Percentiles rank a stretch among this genome's conserved stretches.
Evolutionary conservation across 2,888 invertebrate genomes (phyloP).

Genomic region (Lithosia quadra): DNA sequence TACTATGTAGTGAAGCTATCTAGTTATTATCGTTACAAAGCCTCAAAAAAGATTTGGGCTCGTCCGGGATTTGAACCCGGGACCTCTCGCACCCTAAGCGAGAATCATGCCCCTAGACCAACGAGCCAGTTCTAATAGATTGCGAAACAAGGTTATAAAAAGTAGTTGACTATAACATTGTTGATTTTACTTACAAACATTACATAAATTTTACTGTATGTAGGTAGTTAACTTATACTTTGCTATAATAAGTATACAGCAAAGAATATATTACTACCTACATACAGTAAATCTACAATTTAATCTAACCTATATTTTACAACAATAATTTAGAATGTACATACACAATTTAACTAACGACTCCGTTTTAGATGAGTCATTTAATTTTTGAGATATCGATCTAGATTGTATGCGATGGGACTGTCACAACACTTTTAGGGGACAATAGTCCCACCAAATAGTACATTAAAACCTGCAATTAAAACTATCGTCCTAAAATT

Average conservation of each 20-base stretch:
- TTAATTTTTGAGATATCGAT: not conserved
- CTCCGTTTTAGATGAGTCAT: not conserved
- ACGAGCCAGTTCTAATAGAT: conserved; percentile 71
- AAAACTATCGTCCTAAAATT: not conserved
- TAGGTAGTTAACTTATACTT: no score
- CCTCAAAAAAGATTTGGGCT: conserved; percentile 64
- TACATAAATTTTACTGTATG: no score
- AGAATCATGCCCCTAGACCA: conserved; percentile 88
- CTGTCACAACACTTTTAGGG: not conserved
- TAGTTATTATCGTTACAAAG: not conserved
- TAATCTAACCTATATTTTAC: not conserved
- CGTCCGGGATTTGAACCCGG: conserved; percentile 88
- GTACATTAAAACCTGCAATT: not conserved
- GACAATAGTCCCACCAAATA: not conserved
- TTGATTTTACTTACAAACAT: not conserved
- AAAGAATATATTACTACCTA: no score
- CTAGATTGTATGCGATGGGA: not conserved
- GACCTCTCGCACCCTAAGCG: conserved; percentile 88
- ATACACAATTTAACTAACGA: not conserved
- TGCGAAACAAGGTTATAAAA: not conserved
- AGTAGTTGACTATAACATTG: not conserved
- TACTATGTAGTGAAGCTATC: no score
- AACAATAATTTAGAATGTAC: not conserved
- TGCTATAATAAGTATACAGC: no score
- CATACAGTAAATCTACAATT: no score